Evolutionary conservation across 2,797 vertebrate genomes (phyloP).

Genomic region (Spea hammondii): DNA sequence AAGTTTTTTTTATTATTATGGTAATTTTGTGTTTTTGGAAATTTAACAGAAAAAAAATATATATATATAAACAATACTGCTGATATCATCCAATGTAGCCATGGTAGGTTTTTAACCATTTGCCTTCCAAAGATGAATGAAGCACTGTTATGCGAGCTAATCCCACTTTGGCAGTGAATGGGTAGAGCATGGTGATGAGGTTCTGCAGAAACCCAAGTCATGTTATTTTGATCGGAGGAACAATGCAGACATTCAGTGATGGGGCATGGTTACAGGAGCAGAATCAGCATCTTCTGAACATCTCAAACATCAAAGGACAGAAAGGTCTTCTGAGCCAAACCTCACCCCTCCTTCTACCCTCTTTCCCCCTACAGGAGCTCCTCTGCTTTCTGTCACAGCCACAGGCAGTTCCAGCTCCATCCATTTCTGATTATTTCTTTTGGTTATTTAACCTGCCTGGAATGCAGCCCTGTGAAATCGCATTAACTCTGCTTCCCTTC

Average conservation of each 20-base stretch:
- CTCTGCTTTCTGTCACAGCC: slow-evolving; percentile 54
- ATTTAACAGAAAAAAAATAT: too few relatives aligned
- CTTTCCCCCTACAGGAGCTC: slow-evolving; percentile 40
- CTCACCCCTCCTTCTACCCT: neutral
- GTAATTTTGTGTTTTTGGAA: too few relatives aligned
- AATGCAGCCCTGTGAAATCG: slow-evolving; percentile 57
- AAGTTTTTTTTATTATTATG: too few relatives aligned
- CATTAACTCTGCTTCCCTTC: slow-evolving; percentile 65
- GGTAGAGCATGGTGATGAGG: slow-evolving; percentile 4
- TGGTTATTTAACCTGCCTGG: slow-evolving; percentile 63
- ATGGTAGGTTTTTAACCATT: too few relatives aligned
- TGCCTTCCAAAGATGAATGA: too few relatives aligned
- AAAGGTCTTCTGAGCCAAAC: slow-evolving; percentile 26
- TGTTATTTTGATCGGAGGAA: slow-evolving; percentile 47
- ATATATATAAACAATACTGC: too few relatives aligned
- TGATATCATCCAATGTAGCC: too few relatives aligned
- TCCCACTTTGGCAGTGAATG: slow-evolving; percentile 13
- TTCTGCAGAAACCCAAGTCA: slow-evolving; percentile 27
- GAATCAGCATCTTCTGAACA: slow-evolving; percentile 51
- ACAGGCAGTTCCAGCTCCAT: slow-evolving; percentile 41
- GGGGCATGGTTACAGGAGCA: slow-evolving; percentile 46
- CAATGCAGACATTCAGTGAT: slow-evolving; percentile 50
- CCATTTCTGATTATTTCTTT: slow-evolving; percentile 58
- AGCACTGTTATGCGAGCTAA: too few relatives aligned
- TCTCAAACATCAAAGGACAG: slow-evolving; percentile 50